A percentile compares a stretch with the other conserved stretches of the same genome.
Evolutionary conservation across 2,888 invertebrate species (phyloP).

Genomic region (Polymixis lichenea): DNA sequence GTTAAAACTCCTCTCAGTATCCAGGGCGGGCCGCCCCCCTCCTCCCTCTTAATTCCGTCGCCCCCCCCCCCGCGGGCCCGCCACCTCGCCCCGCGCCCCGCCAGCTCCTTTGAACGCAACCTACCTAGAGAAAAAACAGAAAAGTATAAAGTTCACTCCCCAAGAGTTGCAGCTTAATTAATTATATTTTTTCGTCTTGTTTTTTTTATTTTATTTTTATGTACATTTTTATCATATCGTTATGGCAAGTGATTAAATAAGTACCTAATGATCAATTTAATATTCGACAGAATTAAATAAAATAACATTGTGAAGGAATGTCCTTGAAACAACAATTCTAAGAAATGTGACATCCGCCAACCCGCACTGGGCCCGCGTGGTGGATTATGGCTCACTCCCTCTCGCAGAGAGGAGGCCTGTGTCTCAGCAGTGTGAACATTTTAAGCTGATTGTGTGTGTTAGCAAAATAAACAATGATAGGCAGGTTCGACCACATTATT

Average conservation of each 20-base stretch:
- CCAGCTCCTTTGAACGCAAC: conserved; percentile 90
- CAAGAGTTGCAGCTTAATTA: conserved; percentile 88
- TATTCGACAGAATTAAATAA: not conserved
- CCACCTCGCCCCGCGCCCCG: conserved; percentile 79
- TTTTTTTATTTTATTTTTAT: conserved; percentile 30
- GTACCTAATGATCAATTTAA: not conserved
- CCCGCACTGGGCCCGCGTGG: no score
- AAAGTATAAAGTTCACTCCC: conserved; percentile 88
- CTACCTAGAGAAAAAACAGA: conserved; percentile 91
- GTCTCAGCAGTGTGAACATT: no score
- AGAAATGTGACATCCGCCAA: no score
- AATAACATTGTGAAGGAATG: not conserved
- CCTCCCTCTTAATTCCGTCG: conserved; percentile 88
- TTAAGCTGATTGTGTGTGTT: no score
- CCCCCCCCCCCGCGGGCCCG: conserved; percentile 76
- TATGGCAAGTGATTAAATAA: no score
- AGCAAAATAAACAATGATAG: not conserved
- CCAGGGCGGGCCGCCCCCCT: conserved; percentile 87
- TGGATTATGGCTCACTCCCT: no score
- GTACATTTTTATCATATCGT: not conserved
- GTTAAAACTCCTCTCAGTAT: conserved; percentile 91
- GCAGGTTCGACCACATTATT: not conserved
- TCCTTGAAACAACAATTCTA: no score
- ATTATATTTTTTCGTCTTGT: conserved; percentile 61
- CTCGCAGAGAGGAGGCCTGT: no score